Evolutionary conservation across 2,888 invertebrate genomes (phyloP).

Genomic region (Acrobasis repandana): DNA sequence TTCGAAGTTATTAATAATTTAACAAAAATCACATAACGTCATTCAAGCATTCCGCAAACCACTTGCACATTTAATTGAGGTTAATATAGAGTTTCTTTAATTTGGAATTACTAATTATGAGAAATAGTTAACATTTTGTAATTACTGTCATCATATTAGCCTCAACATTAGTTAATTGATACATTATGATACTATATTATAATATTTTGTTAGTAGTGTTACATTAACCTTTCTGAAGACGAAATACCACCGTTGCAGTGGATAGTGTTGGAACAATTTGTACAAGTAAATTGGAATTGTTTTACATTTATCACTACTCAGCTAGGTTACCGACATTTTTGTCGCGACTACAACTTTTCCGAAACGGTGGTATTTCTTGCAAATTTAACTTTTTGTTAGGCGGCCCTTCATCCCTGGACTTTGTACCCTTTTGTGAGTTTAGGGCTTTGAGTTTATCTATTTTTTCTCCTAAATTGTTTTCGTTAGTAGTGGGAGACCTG

Average conservation of each 20-base stretch:
- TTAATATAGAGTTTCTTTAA: constrained; percentile 43
- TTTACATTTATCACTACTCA: constrained; percentile 38
- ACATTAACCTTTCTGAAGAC: constrained; percentile 41
- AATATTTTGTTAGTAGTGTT: constrained; percentile 39
- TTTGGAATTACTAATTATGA: constrained; percentile 24
- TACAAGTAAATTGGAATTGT: constrained; percentile 27
- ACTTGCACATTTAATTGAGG: constrained; percentile 36
- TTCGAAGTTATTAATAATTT: constrained; percentile 44
- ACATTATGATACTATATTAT: constrained; percentile 35
- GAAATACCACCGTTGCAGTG: constrained; percentile 54
- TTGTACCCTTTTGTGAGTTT: constrained; percentile 70
- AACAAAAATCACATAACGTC: constrained; percentile 36
- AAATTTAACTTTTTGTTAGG: constrained; percentile 78
- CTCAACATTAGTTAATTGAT: constrained; percentile 44
- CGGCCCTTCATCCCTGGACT: constrained; percentile 80
- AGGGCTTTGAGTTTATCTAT: constrained; percentile 67
- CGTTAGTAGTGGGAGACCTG: constrained; percentile 74
- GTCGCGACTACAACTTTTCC: constrained; percentile 58
- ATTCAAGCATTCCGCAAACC: constrained; percentile 35
- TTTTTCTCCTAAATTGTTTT: constrained; percentile 62
- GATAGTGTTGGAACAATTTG: constrained; percentile 26
- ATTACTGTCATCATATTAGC: constrained; percentile 46
- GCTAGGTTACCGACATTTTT: constrained; percentile 41
- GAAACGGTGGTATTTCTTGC: constrained; percentile 82
- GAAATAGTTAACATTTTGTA: constrained; percentile 28